A percentile compares a stretch with the other conserved stretches of the same genome.
Evolutionary conservation across 2,888 invertebrate species (phyloP).

Genomic region (Lottia scabra): DNA sequence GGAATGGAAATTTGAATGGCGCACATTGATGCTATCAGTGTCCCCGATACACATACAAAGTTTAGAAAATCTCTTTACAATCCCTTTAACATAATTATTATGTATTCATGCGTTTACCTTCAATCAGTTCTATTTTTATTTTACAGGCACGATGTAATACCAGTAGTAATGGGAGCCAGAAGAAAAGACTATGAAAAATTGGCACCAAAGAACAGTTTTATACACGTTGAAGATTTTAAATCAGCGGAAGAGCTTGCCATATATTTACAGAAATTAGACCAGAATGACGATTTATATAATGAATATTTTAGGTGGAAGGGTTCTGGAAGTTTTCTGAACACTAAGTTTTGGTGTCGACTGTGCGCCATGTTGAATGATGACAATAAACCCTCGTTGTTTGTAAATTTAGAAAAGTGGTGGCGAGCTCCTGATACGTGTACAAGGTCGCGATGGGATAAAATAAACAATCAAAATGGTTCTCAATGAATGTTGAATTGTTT

Average conservation of each 20-base stretch:
- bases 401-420: constrained; percentile 95
- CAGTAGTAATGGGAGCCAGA: constrained; percentile 95
- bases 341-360: constrained; percentile 50
- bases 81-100: too few relatives aligned
- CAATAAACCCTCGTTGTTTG: constrained; percentile 63
- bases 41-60: too few relatives aligned
- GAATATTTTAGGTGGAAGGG: constrained; percentile 94
- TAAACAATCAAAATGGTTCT: too few relatives aligned
- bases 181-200: constrained; percentile 89
- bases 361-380: constrained; percentile 48
- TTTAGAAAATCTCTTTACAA: too few relatives aligned
- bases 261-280: constrained; percentile 85
- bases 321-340: constrained; percentile 41
- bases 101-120: too few relatives aligned
- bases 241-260: constrained; percentile 86
- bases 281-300: constrained; percentile 89
- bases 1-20: too few relatives aligned
- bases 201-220: constrained; percentile 91
- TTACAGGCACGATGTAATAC: constrained; percentile 82
- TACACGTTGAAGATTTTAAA: constrained; percentile 94
- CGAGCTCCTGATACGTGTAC: constrained; percentile 66
- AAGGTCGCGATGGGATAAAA: neutral
- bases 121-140: constrained; percentile 9
- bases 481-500: too few relatives aligned
- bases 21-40: too few relatives aligned